A percentile compares a stretch with the other conserved stretches of the same genome.
Conservation (phyloP, 2,113 vertebrate genomes). For the Heterocephalus glaber region DNA sequence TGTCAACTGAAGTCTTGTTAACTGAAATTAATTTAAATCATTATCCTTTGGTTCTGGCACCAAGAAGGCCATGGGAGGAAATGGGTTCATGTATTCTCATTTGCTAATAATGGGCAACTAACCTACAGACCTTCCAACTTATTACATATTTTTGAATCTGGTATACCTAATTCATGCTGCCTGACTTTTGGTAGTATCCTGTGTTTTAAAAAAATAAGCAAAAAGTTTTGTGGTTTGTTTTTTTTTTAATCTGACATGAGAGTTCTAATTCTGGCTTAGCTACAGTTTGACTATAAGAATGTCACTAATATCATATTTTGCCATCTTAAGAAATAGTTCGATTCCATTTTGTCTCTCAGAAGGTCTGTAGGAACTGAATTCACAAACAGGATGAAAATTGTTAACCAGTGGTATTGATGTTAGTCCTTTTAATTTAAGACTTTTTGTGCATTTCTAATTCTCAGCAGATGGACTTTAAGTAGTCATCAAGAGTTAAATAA, state of each 20-base stretch:
- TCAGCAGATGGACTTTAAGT: neutral
- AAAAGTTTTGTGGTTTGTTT: neutral
- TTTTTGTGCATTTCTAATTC: neutral
- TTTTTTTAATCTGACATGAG: neutral
- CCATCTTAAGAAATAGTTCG: neutral
- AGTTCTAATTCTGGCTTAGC: neutral
- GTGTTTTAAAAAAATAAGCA: neutral
- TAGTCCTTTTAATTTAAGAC: neutral
- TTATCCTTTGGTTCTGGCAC: neutral
- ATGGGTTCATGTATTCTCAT: neutral
- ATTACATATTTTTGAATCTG: neutral
- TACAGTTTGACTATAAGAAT: neutral
- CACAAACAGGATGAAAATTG: neutral
- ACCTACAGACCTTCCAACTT: neutral
- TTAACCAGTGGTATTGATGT: neutral
- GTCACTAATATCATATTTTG: neutral
- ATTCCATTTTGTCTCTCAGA: neutral
- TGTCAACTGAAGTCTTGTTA: neutral
- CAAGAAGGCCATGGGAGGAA: neutral
- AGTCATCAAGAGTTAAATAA: neutral
- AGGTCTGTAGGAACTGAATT: neutral
- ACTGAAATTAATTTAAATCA: neutral
- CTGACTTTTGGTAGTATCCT: neutral
- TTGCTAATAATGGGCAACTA: neutral
- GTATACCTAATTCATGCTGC: neutral